phyloP scores from a whole-genome alignment of 2,888 invertebrate genomes.

The Heliconius erato region DNA sequence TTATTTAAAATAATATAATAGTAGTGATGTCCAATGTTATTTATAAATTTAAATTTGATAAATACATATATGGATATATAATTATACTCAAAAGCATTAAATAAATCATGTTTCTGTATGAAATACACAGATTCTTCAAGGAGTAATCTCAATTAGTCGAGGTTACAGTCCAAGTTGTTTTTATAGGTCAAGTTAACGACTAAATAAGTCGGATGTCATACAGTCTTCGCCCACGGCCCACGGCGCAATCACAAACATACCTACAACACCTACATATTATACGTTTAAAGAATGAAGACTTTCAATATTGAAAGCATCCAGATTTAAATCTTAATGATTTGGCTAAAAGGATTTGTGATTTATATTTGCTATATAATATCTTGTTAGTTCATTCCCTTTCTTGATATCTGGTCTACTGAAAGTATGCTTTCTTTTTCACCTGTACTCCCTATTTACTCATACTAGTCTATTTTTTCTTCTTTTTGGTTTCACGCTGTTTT shows the following conservation, averaged over 20 bases:
- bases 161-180: constrained; percentile 60
- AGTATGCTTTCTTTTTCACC: too few relatives aligned
- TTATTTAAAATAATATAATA: too few relatives aligned
- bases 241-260: constrained; percentile 60
- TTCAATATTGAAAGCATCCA: constrained; percentile 4
- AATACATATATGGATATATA: neutral
- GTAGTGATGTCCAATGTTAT: too few relatives aligned
- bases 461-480: too few relatives aligned
- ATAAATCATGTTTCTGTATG: neutral
- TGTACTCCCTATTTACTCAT: too few relatives aligned
- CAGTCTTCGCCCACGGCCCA: constrained; percentile 67
- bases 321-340: neutral
- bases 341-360: too few relatives aligned
- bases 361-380: too few relatives aligned
- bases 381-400: too few relatives aligned
- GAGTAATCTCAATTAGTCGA: constrained; percentile 53
- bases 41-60: neutral
- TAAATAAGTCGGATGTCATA: constrained; percentile 59
- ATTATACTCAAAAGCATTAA: neutral
- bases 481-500: too few relatives aligned
- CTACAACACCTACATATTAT: constrained; percentile 20
- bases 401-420: too few relatives aligned
- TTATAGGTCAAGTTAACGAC: constrained; percentile 66
- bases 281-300: constrained; percentile 1
- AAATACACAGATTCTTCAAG: constrained; percentile 30